phyloP scores from a whole-genome alignment of 2,113 vertebrate genomes.

The Podarcis muralis region DNA sequence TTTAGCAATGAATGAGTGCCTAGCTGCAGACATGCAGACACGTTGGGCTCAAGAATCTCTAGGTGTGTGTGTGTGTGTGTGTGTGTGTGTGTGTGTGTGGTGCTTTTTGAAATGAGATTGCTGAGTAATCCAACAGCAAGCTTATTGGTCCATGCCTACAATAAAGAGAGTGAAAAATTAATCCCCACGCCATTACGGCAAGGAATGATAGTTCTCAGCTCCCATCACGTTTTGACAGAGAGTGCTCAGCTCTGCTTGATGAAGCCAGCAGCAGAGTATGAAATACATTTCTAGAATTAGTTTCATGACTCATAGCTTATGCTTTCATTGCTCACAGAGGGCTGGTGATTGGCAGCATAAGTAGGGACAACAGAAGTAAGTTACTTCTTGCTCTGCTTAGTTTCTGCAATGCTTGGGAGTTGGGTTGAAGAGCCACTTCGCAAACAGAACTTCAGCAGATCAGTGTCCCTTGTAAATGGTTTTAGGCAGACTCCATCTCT shows the following conservation, averaged over 20 bases:
- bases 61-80: constrained; percentile 37
- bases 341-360: constrained; percentile 18
- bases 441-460: neutral
- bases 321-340: neutral
- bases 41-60: constrained; percentile 34
- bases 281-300: constrained; percentile 38
- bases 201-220: constrained; percentile 33
- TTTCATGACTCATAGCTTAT: constrained; percentile 7
- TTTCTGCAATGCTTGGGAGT: neutral
- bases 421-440: neutral
- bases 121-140: constrained; percentile 18
- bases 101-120: constrained; percentile 15
- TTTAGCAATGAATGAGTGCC: constrained; percentile 55
- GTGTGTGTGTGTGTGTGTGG: neutral
- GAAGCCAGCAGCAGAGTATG: constrained; percentile 15
- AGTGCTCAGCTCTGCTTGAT: constrained; percentile 31
- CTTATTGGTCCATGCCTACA: constrained; percentile 50
- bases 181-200: constrained; percentile 13
- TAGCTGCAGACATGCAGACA: constrained; percentile 39
- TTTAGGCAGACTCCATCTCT: neutral
- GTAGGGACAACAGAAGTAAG: constrained; percentile 1
- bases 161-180: constrained; percentile 54
- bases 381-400: neutral
- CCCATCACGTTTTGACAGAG: constrained; percentile 9
- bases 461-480: neutral